A percentile compares a stretch with the other conserved stretches of the same genome.
Conservation (phyloP, 2,888 invertebrate genomes). For the Epistrophe eligans region DNA sequence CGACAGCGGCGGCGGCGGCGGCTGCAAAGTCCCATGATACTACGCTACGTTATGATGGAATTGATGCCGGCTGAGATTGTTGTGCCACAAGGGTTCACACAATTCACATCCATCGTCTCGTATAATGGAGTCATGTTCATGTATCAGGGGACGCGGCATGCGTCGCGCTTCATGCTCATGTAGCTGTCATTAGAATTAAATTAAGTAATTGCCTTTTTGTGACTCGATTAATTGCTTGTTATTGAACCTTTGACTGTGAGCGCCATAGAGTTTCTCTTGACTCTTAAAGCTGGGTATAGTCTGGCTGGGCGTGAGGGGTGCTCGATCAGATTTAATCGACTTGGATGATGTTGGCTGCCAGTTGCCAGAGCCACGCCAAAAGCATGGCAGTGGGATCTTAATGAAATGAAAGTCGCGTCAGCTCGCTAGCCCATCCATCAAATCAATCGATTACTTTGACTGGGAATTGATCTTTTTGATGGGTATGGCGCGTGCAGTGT, state of each 20-base stretch:
- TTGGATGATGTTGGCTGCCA: constrained; percentile 56
- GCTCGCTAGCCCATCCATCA: constrained; percentile 68
- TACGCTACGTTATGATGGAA: constrained; percentile 16
- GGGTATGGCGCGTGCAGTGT: constrained; percentile 58
- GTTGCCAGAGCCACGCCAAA: constrained; percentile 41
- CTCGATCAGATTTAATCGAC: constrained; percentile 66
- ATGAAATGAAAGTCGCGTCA: constrained; percentile 72
- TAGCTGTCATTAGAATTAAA: constrained; percentile 76
- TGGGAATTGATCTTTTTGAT: constrained; percentile 63
- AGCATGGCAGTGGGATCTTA: constrained; percentile 37
- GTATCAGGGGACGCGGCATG: constrained; percentile 71
- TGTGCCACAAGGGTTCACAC: constrained; percentile 71
- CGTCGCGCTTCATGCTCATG: constrained; percentile 72
- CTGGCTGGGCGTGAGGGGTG: constrained; percentile 53
- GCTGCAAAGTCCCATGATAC: constrained; percentile 34
- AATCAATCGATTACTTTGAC: constrained; percentile 69
- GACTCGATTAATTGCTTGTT: constrained; percentile 76
- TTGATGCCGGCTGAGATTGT: constrained; percentile 70
- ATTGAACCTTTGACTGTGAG: constrained; percentile 72
- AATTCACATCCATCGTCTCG: constrained; percentile 68
- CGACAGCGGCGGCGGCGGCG: background rate
- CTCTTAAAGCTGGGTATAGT: constrained; percentile 21
- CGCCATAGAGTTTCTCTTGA: constrained; percentile 64
- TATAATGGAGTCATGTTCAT: constrained; percentile 69
- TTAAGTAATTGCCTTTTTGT: constrained; percentile 77